Percentiles rank a stretch among this genome's conserved stretches.
Conservation (phyloP, 2,113 vertebrate species). For the Sinocyclocheilus maitianheensis region DNA sequence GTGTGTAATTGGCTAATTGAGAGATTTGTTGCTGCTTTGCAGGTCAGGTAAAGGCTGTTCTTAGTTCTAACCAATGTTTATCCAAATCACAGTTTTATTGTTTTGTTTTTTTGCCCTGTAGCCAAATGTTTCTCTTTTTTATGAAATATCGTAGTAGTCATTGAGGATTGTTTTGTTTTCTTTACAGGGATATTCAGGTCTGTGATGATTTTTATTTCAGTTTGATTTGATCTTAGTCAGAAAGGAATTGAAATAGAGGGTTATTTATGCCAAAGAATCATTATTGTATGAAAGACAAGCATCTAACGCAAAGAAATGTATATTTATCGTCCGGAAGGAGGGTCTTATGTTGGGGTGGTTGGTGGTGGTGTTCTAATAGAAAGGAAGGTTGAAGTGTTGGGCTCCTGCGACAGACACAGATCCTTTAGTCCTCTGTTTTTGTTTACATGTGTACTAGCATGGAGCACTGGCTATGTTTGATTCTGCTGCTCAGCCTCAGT, state of each 20-base stretch:
- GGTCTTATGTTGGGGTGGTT: neutral
- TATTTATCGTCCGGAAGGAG: slow-evolving; percentile 35
- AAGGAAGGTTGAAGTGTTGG: neutral
- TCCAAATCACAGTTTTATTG: neutral
- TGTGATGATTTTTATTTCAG: slow-evolving; percentile 19
- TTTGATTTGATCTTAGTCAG: slow-evolving; percentile 47
- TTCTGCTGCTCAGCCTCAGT: neutral
- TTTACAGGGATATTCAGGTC: slow-evolving; percentile 14
- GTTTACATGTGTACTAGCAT: slow-evolving; percentile 69
- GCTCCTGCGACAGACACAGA: slow-evolving; percentile 9
- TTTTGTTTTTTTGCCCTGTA: neutral
- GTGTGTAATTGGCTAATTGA: neutral
- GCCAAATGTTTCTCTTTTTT: neutral
- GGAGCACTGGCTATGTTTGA: neutral
- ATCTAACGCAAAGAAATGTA: neutral
- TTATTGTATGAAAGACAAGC: slow-evolving; percentile 59
- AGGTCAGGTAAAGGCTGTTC: neutral
- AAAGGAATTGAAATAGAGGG: slow-evolving; percentile 36
- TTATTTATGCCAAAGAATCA: slow-evolving; percentile 77
- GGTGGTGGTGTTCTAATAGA: neutral
- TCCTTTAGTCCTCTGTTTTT: slow-evolving; percentile 63
- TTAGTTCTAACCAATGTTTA: neutral
- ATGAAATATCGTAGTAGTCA: neutral
- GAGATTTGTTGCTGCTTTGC: neutral
- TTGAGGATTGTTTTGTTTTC: neutral